Percentiles rank a stretch among this genome's conserved stretches.
phyloP scores from a whole-genome alignment of 2,888 invertebrate genomes.

The Meta bourneti region DNA sequence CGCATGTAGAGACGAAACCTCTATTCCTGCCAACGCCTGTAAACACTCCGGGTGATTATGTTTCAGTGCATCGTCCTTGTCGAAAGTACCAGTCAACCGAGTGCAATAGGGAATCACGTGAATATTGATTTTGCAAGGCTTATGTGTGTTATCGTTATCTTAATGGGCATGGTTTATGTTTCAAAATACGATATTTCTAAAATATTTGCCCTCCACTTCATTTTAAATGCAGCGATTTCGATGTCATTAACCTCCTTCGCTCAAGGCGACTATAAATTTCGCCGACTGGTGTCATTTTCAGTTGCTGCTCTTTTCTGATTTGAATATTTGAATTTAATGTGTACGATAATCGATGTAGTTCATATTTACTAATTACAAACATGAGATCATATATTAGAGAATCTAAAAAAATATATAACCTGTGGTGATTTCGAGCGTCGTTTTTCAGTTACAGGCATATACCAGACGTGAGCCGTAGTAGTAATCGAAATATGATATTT shows the following conservation, averaged over 20 bases:
- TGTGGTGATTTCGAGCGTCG: too few relatives aligned
- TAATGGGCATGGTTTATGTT: slow-evolving; percentile 39
- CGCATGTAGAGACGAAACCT: background rate
- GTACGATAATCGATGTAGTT: too few relatives aligned
- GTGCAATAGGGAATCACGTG: background rate
- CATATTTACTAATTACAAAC: too few relatives aligned
- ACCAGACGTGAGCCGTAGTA: too few relatives aligned
- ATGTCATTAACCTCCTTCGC: slow-evolving; percentile 32
- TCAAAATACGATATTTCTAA: slow-evolving; percentile 36
- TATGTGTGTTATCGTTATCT: slow-evolving; percentile 7
- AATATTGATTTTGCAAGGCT: slow-evolving; percentile 31
- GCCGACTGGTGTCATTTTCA: background rate
- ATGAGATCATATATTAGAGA: too few relatives aligned
- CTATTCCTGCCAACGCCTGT: background rate
- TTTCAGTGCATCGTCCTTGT: background rate
- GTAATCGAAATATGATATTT: too few relatives aligned
- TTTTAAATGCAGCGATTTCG: slow-evolving; percentile 16
- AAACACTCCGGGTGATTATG: background rate
- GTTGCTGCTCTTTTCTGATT: background rate
- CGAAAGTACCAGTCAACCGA: background rate
- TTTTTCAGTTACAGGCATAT: too few relatives aligned
- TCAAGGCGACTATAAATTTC: background rate
- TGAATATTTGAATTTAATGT: background rate
- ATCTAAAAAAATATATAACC: too few relatives aligned
- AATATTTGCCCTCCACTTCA: slow-evolving; percentile 20